A percentile compares a stretch with the other conserved stretches of the same genome.
Conservation (phyloP, 2,888 invertebrate species). For the Patella caerulea region DNA sequence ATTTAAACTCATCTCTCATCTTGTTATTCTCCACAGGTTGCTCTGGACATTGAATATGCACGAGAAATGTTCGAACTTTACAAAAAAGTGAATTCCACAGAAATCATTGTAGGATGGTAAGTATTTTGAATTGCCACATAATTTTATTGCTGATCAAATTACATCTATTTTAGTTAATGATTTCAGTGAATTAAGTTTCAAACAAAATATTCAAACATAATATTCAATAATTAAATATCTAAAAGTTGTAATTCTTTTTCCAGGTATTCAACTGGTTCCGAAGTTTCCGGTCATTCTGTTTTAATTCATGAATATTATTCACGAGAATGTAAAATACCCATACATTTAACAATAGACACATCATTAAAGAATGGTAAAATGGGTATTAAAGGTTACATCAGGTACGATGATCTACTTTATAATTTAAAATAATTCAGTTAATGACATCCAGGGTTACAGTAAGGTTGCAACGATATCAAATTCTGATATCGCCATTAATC, state of each 20-base stretch:
- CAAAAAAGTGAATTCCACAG: constrained; percentile 90
- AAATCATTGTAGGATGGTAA: constrained; percentile 98
- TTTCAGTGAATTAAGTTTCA: too few relatives aligned
- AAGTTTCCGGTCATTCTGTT: constrained; percentile 96
- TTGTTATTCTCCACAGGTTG: constrained; percentile 79
- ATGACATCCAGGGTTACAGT: neutral
- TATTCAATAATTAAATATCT: neutral
- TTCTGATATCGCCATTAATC: too few relatives aligned
- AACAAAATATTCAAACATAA: neutral
- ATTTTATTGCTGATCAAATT: neutral
- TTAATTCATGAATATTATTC: constrained; percentile 98
- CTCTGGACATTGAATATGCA: constrained; percentile 96
- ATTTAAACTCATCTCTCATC: too few relatives aligned
- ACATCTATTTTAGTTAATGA: too few relatives aligned
- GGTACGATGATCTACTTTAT: constrained; percentile 65
- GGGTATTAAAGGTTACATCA: constrained; percentile 94
- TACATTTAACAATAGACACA: constrained; percentile 96
- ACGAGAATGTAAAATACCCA: constrained; percentile 88
- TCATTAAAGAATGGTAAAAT: constrained; percentile 88
- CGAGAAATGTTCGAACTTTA: constrained; percentile 95
- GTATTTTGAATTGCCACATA: constrained; percentile 25
- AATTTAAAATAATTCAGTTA: neutral
- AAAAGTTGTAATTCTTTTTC: constrained; percentile 17
- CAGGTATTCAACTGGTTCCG: constrained; percentile 91
- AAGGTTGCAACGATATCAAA: too few relatives aligned